Percentiles rank a stretch among this genome's conserved stretches.
Conservation (phyloP, 2,113 vertebrate species). For the Mormoops blainvillei region DNA sequence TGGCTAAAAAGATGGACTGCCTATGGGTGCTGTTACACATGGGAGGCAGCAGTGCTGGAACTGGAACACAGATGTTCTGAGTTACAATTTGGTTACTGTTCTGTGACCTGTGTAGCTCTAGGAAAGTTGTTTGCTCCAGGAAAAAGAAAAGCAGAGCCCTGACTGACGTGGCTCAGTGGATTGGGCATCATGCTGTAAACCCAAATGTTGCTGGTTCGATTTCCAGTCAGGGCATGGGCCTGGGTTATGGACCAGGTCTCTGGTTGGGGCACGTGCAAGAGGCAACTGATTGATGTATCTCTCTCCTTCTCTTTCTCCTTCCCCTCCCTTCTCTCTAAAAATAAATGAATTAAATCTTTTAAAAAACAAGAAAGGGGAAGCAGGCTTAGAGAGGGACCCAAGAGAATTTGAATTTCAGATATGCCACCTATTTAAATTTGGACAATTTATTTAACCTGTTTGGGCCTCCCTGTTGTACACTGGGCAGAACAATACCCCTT, state of each 20-base stretch:
- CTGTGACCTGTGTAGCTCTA: background rate
- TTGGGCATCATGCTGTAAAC: too few species aligned
- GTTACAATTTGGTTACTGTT: background rate
- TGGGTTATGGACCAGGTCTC: too few species aligned
- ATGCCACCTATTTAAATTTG: background rate
- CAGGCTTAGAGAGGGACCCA: background rate
- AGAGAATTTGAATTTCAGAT: background rate
- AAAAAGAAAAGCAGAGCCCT: background rate
- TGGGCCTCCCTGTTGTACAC: background rate
- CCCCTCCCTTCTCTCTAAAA: too few species aligned
- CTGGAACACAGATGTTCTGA: background rate
- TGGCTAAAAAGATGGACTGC: too few species aligned
- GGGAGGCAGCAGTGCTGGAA: background rate
- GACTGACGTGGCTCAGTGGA: too few species aligned
- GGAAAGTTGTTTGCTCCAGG: background rate
- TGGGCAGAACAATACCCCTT: background rate
- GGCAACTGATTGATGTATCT: too few species aligned
- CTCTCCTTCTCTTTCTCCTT: too few species aligned
- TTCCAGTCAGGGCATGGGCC: too few species aligned
- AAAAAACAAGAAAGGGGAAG: background rate
- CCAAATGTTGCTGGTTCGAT: too few species aligned
- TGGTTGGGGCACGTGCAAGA: too few species aligned
- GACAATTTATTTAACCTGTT: background rate
- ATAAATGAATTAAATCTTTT: too few species aligned
- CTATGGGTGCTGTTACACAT: background rate